Conservation (phyloP, 1,140 invertebrate genomes). For the Drosophila arizonae region DNA sequence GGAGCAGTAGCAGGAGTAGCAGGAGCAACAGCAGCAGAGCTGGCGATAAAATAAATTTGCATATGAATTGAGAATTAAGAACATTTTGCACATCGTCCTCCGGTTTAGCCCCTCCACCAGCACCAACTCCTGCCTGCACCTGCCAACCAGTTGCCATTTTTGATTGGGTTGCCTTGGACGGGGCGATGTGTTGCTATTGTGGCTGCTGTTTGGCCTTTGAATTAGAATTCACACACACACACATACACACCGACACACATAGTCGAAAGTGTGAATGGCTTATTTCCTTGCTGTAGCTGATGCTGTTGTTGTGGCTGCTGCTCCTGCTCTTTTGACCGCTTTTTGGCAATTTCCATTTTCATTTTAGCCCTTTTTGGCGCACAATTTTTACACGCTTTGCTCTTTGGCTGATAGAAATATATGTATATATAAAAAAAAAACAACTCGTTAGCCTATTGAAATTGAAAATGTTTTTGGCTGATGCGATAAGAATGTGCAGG, state of each 20-base stretch:
- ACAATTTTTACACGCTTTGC: conserved; percentile 60
- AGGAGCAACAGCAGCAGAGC: conserved; percentile 36
- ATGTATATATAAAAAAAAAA: conserved; percentile 43
- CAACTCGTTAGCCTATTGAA: conserved; percentile 72
- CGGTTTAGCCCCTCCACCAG: conserved; percentile 6
- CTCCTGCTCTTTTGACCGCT: conserved; percentile 56
- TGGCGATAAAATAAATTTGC: conserved; percentile 81
- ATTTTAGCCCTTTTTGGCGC: conserved; percentile 64
- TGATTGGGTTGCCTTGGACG: conserved; percentile 50
- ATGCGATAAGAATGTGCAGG: conserved; percentile 63
- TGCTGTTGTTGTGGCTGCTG: conserved; percentile 32
- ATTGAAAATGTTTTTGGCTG: conserved; percentile 69
- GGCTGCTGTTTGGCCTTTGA: conserved; percentile 79
- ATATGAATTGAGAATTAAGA: conserved; percentile 82
- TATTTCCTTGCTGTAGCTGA: conserved; percentile 58
- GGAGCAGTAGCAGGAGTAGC: conserved; percentile 29
- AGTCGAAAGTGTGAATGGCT: conserved; percentile 68
- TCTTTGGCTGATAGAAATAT: conserved; percentile 44
- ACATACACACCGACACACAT: conserved; percentile 25
- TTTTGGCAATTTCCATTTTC: conserved; percentile 69
- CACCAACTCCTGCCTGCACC: conserved; percentile 24
- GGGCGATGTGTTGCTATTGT: conserved; percentile 64
- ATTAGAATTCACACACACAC: conserved; percentile 63
- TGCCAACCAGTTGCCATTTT: conserved; percentile 51
- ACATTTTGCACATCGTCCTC: conserved; percentile 77